phyloP scores from a whole-genome alignment of 2,113 vertebrate species.

The Hemiprocne comata region DNA sequence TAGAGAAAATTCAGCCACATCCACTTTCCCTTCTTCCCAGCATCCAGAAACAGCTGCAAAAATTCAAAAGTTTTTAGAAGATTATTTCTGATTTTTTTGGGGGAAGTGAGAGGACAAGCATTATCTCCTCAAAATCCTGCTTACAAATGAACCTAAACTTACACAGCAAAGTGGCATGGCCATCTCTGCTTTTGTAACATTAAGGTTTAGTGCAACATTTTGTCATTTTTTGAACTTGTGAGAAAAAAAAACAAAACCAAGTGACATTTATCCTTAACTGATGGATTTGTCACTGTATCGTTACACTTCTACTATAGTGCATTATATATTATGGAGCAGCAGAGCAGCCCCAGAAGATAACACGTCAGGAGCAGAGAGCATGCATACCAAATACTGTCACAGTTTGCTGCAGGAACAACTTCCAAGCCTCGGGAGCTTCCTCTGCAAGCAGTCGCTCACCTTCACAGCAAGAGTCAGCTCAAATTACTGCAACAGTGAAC shows the following conservation, averaged over 20 bases:
- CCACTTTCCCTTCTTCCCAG: neutral
- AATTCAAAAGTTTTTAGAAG: neutral
- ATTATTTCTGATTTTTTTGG: neutral
- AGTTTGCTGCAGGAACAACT: neutral
- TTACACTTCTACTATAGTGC: neutral
- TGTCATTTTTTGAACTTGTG: neutral
- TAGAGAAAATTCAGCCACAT: neutral
- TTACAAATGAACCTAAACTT: neutral
- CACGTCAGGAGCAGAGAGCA: neutral
- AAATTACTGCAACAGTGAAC: neutral
- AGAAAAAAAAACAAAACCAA: neutral
- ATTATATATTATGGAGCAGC: fast-evolving
- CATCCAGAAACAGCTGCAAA: neutral
- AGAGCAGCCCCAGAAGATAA: neutral
- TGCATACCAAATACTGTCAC: neutral
- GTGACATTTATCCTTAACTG: neutral
- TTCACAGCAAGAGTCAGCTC: neutral
- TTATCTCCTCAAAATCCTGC: neutral
- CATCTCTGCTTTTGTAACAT: neutral
- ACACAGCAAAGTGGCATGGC: fast-evolving
- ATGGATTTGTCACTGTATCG: neutral
- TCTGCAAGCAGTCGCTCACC: neutral
- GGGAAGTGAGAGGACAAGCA: neutral
- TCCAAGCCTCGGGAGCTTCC: neutral
- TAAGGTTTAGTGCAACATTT: neutral